These are phyloP conservation scores for Lemur catta DNA, from an alignment of 2,797 vertebrate species.

Conservation along the genomic window DNA sequence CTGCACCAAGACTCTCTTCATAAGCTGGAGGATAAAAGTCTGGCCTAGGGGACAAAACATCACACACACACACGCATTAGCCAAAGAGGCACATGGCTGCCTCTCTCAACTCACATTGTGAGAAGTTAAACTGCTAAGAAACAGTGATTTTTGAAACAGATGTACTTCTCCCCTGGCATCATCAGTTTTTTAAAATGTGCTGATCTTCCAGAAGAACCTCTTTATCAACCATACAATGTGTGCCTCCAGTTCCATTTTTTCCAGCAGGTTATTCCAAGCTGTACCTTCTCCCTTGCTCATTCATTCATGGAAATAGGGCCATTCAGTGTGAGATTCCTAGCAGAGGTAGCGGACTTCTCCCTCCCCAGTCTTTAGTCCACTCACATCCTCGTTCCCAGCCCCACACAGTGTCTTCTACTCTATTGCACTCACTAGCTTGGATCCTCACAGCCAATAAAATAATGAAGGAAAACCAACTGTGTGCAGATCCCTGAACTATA, in stretches of 20 bases:
- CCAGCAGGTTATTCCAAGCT: not conserved
- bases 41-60: conserved; percentile 81
- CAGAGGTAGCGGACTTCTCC: not conserved
- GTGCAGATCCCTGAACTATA: not conserved
- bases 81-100: conserved; percentile 23
- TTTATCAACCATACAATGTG: not conserved
- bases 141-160: conserved; percentile 52
- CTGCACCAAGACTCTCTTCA: conserved; percentile 82
- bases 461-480: not conserved
- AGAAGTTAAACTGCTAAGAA: conserved; percentile 57
- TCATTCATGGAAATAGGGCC: not conserved
- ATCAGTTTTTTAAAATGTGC: not conserved
- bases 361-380: not conserved
- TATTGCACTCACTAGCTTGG: not conserved
- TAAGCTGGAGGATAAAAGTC: conserved; percentile 89
- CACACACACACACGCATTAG: conserved; percentile 37
- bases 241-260: not conserved
- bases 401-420: not conserved
- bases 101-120: not conserved
- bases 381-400: not conserved
- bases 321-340: not conserved
- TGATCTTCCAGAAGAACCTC: not conserved
- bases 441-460: not conserved
- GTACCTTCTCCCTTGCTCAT: not conserved
- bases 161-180: conserved; percentile 31